Conservation (phyloP, 92 coral and sea anemone species). For the Zoanthus sansibaricus region DNA sequence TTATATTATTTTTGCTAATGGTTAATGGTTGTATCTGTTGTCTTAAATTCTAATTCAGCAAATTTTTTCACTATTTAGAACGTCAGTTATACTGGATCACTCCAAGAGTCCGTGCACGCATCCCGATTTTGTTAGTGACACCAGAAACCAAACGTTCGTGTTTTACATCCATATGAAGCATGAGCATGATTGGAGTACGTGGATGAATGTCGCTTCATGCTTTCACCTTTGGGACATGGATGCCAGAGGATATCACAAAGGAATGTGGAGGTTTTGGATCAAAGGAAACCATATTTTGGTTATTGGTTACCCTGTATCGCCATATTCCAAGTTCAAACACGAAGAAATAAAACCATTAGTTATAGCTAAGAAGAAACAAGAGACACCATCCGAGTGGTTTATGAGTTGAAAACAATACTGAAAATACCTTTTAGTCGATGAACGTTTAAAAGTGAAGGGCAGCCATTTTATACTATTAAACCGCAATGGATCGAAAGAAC, state of each 20-base stretch:
- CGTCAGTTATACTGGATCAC: slow-evolving; percentile 72
- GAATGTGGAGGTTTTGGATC: slow-evolving; percentile 79
- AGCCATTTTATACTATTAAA: no score
- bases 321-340: slow-evolving; percentile 67
- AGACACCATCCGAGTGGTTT: slow-evolving; percentile 62
- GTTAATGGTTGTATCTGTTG: not conserved
- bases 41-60: not conserved
- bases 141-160: slow-evolving; percentile 58
- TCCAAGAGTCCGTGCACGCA: slow-evolving; percentile 74
- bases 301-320: slow-evolving; percentile 82
- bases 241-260: slow-evolving; percentile 72
- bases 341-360: slow-evolving; percentile 53
- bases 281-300: slow-evolving; percentile 74
- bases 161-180: slow-evolving; percentile 70
- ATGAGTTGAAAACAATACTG: not conserved
- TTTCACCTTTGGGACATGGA: slow-evolving; percentile 81
- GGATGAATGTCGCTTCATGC: slow-evolving; percentile 75
- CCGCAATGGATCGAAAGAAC: no score
- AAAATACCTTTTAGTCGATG: not conserved
- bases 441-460: no score
- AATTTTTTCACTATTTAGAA: slow-evolving; percentile 32
- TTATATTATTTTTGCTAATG: not conserved
- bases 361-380: slow-evolving; percentile 47
- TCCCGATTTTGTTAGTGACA: slow-evolving; percentile 67
- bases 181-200: slow-evolving; percentile 62